phyloP scores from a whole-genome alignment of 1,140 invertebrate genomes.

The Gonioctena quinquepunctata region DNA sequence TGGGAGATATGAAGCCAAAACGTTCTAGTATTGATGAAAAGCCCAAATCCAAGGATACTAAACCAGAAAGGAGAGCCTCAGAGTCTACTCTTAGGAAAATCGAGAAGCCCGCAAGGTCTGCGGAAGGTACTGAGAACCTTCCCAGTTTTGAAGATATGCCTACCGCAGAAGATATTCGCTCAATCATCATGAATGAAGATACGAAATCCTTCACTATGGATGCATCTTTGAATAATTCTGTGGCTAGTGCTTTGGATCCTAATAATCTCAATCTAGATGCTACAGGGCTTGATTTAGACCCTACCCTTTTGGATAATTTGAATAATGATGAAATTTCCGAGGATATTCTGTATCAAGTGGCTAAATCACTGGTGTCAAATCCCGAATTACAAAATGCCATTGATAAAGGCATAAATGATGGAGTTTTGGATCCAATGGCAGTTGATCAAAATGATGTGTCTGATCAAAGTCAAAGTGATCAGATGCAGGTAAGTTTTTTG shows the following conservation, averaged over 20 bases:
- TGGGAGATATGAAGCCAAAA: slow-evolving; percentile 22
- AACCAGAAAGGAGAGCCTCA: slow-evolving; percentile 12
- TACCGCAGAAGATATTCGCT: slow-evolving; percentile 29
- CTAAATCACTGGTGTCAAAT: slow-evolving; percentile 65
- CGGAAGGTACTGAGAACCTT: neutral
- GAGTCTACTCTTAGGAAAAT: neutral
- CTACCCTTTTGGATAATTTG: slow-evolving; percentile 57
- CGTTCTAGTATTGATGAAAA: slow-evolving; percentile 25
- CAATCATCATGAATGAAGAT: slow-evolving; percentile 49
- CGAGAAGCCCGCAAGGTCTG: neutral
- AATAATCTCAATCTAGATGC: slow-evolving; percentile 44
- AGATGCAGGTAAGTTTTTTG: no score
- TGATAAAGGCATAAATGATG: slow-evolving; percentile 64
- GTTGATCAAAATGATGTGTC: slow-evolving; percentile 17
- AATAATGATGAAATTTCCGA: slow-evolving; percentile 65
- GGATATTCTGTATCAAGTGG: slow-evolving; percentile 70
- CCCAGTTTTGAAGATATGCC: slow-evolving; percentile 13
- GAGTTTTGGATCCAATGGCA: slow-evolving; percentile 42
- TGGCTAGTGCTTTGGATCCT: slow-evolving; percentile 11
- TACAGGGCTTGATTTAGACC: slow-evolving; percentile 51
- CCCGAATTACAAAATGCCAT: slow-evolving; percentile 70
- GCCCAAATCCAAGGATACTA: neutral
- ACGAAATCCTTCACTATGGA: slow-evolving; percentile 47
- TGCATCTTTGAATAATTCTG: slow-evolving; percentile 29
- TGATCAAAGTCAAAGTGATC: slow-evolving; percentile 8